Percentiles rank a stretch among this genome's conserved stretches.
Conservation (phyloP, 92 coral and sea anemone genomes). For the Heteractis magnifica region DNA sequence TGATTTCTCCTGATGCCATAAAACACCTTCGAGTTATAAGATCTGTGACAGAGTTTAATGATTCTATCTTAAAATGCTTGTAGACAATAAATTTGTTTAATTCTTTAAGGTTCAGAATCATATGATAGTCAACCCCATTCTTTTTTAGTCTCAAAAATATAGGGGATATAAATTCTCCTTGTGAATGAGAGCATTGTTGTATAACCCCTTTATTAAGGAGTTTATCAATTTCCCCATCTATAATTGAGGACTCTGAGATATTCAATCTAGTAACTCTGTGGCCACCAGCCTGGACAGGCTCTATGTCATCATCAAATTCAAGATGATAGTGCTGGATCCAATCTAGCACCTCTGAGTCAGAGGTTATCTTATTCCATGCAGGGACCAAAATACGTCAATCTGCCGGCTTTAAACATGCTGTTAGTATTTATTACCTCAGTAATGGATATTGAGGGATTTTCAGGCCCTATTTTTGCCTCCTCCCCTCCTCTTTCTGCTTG, state of each 20-base stretch:
- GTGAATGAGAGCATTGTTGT: conserved; percentile 11
- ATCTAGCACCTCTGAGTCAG: conserved; percentile 43
- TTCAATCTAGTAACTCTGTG: conserved; percentile 32
- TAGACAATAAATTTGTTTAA: conserved; percentile 43
- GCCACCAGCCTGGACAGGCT: not conserved
- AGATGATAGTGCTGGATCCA: no score
- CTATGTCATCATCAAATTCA: conserved; percentile 28
- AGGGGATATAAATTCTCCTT: conserved; percentile 47
- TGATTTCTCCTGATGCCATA: conserved; percentile 47
- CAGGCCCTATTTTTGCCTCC: not conserved
- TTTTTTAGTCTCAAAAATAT: conserved; percentile 39
- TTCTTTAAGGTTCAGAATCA: not conserved
- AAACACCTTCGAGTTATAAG: conserved; percentile 23
- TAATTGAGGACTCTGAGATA: conserved; percentile 26
- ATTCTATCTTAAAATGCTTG: not conserved
- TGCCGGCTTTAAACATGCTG: conserved; percentile 36
- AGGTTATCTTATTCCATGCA: conserved; percentile 52
- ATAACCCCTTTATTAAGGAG: conserved; percentile 33
- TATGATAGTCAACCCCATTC: conserved; percentile 18
- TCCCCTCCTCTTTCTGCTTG: conserved; percentile 34
- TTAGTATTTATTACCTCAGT: conserved; percentile 31
- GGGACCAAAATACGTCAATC: conserved; percentile 49
- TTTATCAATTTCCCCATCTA: conserved; percentile 43
- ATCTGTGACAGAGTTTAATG: not conserved
- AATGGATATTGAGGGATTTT: conserved; percentile 22